A percentile compares a stretch with the other conserved stretches of the same genome.
Evolutionary conservation across 2,113 vertebrate genomes (phyloP).

Genomic region (Hemichromis elongatus): DNA sequence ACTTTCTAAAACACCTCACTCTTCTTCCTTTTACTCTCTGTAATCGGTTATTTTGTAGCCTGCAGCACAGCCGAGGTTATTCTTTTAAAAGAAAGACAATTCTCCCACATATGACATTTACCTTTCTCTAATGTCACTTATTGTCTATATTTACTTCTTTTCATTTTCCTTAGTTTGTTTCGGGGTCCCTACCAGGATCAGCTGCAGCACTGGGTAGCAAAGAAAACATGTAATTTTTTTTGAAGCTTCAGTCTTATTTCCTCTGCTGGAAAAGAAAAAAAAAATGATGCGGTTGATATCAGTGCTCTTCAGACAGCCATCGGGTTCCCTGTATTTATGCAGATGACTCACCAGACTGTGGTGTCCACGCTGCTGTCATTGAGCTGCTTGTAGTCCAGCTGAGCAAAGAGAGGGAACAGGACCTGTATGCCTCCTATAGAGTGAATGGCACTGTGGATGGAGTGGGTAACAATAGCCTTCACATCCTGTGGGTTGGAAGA

Average conservation of each 20-base stretch:
- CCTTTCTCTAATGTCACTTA: not conserved
- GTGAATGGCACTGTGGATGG: constrained; percentile 99
- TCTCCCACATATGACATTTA: not conserved
- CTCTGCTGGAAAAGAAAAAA: not conserved
- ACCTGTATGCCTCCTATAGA: constrained; percentile 99
- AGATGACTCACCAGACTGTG: constrained; percentile 84
- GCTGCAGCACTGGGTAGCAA: not conserved
- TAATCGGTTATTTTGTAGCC: not conserved
- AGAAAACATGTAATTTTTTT: not conserved
- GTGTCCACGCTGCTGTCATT: constrained; percentile 97
- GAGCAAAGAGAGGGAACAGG: constrained; percentile 96
- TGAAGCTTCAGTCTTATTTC: not conserved
- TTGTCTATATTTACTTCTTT: not conserved
- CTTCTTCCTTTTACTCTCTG: not conserved
- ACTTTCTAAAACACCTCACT: not conserved
- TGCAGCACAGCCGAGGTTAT: not conserved
- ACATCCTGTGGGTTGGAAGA: constrained; percentile 80
- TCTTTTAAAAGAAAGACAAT: not conserved
- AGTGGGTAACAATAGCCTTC: constrained; percentile 99
- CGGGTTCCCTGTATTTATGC: not conserved
- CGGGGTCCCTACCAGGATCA: not conserved
- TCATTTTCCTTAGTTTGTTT: not conserved
- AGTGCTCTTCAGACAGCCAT: not conserved
- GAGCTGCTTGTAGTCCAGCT: constrained; percentile 94
- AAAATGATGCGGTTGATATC: not conserved